Base-by-base conservation (phyloP, 2,797 vertebrate genomes). In the Amniataba percoides region DNA sequence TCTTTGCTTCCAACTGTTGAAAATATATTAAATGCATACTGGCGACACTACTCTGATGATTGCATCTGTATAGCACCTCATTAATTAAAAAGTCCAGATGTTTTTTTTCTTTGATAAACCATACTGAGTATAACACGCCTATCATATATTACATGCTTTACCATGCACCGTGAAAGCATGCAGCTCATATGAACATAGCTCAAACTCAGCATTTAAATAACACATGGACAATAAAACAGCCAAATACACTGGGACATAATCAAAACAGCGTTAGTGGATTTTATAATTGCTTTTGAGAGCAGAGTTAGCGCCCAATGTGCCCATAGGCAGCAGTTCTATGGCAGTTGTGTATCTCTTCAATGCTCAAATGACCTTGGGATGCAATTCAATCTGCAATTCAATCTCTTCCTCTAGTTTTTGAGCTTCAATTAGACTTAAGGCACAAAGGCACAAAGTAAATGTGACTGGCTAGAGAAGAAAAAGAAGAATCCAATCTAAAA, bases 301-400 rank as follows among this genome's bases (percentile, higher is more conserved):
- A 65, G 68, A 85, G 56, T 40, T 34, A 31, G 25, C 68, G 57
- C 7, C 5, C 40, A 3, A 49, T 21, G 21, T 34, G 57, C 56
- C 80, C 58, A 61, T 19, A 59, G 70, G 80, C 79, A 65, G 49
- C 69, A 7, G 25, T 65, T 81, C 55, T 48, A 15, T 74, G 65
- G 77, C 78, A 52, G 69, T 45, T 78, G 49, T 71, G 67, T 66
- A 48, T 88, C 81, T 93, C 74, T 77, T 75, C 61, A 65, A 60
- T 59, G 62, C 82, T 88, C 81, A 79, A 71, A 84, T 88, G 92
- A 94, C 93, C 92, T 93, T 94, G 89, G 81, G 86, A 89, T 91
- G 83, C 80, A 88, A 91, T 93, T 92, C 86, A 91, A 84, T 90
- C 88, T 93, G 86, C 87, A 86, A 84, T 83, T 92, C 82, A 87